phyloP scores from a whole-genome alignment of 1,140 invertebrate genomes.

The Parapsyche elsis region DNA sequence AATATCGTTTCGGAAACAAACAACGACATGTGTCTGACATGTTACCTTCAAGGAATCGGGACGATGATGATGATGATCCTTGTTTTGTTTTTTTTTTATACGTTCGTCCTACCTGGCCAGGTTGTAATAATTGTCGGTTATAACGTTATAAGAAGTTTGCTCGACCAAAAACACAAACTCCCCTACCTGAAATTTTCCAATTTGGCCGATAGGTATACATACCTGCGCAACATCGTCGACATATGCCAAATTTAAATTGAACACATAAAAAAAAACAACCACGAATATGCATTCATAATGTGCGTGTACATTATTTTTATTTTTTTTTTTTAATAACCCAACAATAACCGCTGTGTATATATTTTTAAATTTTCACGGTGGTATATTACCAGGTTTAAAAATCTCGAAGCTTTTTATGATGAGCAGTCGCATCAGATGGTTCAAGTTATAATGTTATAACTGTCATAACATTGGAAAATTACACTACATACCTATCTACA shows the following conservation, averaged over 20 bases:
- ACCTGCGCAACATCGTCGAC: constrained; percentile 17
- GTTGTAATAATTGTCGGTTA: constrained; percentile 4
- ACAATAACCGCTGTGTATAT: too few species aligned
- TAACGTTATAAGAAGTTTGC: too few species aligned
- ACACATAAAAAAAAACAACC: background rate
- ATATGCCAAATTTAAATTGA: constrained; percentile 19
- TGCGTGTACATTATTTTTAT: too few species aligned
- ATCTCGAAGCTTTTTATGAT: too few species aligned
- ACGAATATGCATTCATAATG: background rate
- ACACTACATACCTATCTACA: too few species aligned
- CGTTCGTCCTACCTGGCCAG: constrained; percentile 6
- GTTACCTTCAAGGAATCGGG: constrained; percentile 36
- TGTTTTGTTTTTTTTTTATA: constrained; percentile 22
- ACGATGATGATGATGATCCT: constrained; percentile 13
- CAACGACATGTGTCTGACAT: constrained; percentile 55
- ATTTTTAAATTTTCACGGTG: too few species aligned
- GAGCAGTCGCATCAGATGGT: too few species aligned
- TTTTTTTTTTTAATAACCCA: too few species aligned
- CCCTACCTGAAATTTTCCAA: constrained; percentile 15
- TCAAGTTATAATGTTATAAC: too few species aligned
- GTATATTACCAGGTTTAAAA: too few species aligned
- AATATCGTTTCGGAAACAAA: constrained; percentile 54
- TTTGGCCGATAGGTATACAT: constrained; percentile 12
- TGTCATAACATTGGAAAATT: too few species aligned
- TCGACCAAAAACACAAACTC: background rate